Evolutionary conservation across 2,113 vertebrate species (phyloP).

Genomic region (Hydrolagus affinis): DNA sequence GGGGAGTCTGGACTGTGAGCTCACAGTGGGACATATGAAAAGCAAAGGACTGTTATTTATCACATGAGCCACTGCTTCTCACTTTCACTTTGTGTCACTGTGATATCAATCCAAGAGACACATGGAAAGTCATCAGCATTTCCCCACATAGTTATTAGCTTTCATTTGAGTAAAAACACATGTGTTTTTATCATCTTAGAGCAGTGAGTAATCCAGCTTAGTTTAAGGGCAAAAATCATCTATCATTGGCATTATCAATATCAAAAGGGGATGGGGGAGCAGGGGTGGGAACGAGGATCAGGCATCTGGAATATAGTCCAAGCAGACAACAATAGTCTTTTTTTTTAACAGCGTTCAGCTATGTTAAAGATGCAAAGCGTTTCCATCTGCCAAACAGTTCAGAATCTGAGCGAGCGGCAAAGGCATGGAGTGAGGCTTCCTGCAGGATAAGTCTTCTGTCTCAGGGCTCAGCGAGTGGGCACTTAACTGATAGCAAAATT

Average conservation of each 20-base stretch:
- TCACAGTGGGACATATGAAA: too few species aligned
- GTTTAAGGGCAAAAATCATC: neutral
- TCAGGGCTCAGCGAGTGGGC: conserved; percentile 55
- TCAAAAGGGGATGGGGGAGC: too few species aligned
- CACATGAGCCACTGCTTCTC: too few species aligned
- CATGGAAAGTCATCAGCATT: too few species aligned
- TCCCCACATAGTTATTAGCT: too few species aligned
- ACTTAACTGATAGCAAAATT: conserved; percentile 57
- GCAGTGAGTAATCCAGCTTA: neutral
- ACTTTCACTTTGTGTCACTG: too few species aligned
- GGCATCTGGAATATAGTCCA: neutral
- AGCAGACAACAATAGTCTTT: neutral
- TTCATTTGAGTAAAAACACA: too few species aligned
- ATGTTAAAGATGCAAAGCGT: conserved; percentile 50
- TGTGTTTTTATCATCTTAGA: too few species aligned
- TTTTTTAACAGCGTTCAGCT: neutral
- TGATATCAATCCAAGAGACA: too few species aligned
- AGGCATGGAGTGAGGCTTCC: conserved; percentile 61
- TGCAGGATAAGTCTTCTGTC: conserved; percentile 55
- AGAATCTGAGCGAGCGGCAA: conserved; percentile 52
- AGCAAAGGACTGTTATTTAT: too few species aligned
- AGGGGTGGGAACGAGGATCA: neutral
- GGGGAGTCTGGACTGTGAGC: too few species aligned
- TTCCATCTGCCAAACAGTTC: conserved; percentile 70
- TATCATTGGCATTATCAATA: neutral